Evolutionary conservation across 2,888 invertebrate species (phyloP).

Genomic region (Neelides folsomi): DNA sequence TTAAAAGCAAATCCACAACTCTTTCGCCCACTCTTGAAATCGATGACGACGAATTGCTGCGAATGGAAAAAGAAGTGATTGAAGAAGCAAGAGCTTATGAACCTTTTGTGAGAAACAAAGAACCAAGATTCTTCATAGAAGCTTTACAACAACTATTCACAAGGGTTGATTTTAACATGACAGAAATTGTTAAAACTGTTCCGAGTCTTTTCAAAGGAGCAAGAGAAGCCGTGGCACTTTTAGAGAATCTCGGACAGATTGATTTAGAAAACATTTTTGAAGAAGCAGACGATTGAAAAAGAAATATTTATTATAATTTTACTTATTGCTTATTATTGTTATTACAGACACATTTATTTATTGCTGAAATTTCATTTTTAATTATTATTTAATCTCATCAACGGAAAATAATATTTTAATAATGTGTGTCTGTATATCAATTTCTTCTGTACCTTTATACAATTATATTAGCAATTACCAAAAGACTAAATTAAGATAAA

Average conservation of each 20-base stretch:
- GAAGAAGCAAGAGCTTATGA: slow-evolving; percentile 19
- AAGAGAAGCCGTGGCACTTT: slow-evolving; percentile 21
- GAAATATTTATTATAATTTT: too few relatives aligned
- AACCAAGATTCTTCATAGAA: slow-evolving; percentile 17
- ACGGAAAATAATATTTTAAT: too few relatives aligned
- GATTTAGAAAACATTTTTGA: slow-evolving; percentile 1
- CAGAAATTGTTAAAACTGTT: slow-evolving; percentile 24
- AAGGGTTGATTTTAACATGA: slow-evolving; percentile 22
- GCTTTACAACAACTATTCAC: slow-evolving; percentile 19
- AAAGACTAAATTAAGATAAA: too few relatives aligned
- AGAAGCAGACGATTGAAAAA: slow-evolving; percentile 1
- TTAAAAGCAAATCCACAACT: slow-evolving; percentile 4
- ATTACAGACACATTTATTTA: too few relatives aligned
- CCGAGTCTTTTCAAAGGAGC: slow-evolving; percentile 31
- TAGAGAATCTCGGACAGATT: slow-evolving; percentile 25
- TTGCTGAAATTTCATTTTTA: too few relatives aligned
- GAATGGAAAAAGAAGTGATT: slow-evolving; percentile 19
- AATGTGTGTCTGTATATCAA: too few relatives aligned
- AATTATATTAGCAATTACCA: too few relatives aligned
- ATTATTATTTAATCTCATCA: too few relatives aligned
- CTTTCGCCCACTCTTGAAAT: slow-evolving; percentile 2
- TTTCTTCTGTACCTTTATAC: too few relatives aligned
- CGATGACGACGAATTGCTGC: slow-evolving; percentile 24
- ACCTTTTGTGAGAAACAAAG: slow-evolving; percentile 15
- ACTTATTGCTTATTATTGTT: too few relatives aligned